phyloP scores from a whole-genome alignment of 2,113 vertebrate species.

The Gallinago undulata region DNA sequence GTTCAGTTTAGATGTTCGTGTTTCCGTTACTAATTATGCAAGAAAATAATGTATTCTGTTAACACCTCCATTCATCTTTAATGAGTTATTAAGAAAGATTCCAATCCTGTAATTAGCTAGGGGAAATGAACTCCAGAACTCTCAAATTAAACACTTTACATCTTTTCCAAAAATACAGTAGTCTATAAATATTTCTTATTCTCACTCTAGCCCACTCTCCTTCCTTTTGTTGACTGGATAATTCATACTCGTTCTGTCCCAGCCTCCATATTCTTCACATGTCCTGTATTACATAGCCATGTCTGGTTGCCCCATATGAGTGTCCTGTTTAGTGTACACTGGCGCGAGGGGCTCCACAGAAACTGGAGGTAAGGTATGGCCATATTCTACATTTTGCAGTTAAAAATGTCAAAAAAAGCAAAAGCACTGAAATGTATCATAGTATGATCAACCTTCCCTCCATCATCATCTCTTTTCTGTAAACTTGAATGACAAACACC shows the following conservation, averaged over 20 bases:
- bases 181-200: background rate
- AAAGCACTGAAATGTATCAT: background rate
- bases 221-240: background rate
- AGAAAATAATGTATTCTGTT: background rate
- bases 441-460: background rate
- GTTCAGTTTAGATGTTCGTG: background rate
- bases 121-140: constrained; percentile 14
- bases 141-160: background rate
- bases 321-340: background rate
- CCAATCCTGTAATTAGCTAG: background rate
- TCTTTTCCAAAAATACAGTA: constrained; percentile 8
- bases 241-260: background rate
- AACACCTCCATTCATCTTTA: constrained; percentile 21
- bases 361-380: background rate
- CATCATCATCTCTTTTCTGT: background rate
- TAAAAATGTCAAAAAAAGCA: background rate
- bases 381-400: background rate
- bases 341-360: accelerated
- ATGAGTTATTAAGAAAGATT: constrained; percentile 21
- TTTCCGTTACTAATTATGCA: background rate
- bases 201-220: background rate
- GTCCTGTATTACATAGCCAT: background rate
- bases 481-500: background rate
- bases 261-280: background rate
- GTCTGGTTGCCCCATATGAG: background rate